phyloP scores from a whole-genome alignment of 1,140 invertebrate species.

The Ganaspis sp. region DNA sequence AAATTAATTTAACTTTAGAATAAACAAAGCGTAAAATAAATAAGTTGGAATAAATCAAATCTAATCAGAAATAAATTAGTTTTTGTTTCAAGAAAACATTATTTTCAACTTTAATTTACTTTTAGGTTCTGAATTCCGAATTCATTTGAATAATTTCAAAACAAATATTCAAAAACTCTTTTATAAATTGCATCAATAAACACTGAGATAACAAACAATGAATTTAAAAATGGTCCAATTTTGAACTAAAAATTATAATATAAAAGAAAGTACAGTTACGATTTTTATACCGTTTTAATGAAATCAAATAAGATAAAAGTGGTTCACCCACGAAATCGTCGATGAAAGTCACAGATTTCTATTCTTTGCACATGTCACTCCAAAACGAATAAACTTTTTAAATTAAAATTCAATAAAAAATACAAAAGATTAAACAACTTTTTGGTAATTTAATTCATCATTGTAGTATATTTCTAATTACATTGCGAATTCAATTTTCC shows the following conservation, averaged over 20 bases:
- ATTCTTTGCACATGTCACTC: constrained; percentile 20
- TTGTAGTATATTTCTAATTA: not conserved
- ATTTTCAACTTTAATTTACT: too few species aligned
- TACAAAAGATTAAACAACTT: not conserved
- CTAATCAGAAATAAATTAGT: too few species aligned
- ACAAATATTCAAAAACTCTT: too few species aligned
- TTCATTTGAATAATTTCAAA: too few species aligned
- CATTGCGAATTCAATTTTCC: not conserved
- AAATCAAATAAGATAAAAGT: constrained; percentile 14
- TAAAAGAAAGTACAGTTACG: not conserved
- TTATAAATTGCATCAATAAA: too few species aligned
- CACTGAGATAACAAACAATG: too few species aligned
- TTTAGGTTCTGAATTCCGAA: too few species aligned
- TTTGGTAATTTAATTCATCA: not conserved
- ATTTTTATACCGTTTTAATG: constrained; percentile 7
- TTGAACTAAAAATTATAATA: not conserved
- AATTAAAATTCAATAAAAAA: not conserved
- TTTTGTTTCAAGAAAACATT: too few species aligned
- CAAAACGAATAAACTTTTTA: not conserved
- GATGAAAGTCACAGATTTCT: constrained; percentile 31
- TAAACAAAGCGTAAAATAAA: too few species aligned
- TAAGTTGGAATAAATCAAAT: too few species aligned
- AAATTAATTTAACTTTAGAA: too few species aligned
- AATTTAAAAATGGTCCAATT: not conserved
- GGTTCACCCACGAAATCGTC: constrained; percentile 26